phyloP scores from a whole-genome alignment of 2,797 vertebrate species.

The Xiphorhynchus erythropygius region DNA sequence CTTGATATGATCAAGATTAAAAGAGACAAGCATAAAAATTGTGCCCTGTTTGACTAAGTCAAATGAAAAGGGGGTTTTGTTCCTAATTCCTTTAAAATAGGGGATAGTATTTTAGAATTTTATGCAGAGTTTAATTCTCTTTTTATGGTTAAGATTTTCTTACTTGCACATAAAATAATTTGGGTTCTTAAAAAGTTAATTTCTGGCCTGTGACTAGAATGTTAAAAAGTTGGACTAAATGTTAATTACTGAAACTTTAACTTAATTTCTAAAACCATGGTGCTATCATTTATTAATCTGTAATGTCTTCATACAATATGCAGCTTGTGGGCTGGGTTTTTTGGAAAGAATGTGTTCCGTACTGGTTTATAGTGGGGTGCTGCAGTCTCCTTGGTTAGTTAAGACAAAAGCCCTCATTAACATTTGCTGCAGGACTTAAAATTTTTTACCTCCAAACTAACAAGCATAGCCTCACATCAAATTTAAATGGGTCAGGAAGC shows the following conservation, averaged over 20 bases:
- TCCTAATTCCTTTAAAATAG: conserved; percentile 89
- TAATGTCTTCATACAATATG: conserved; percentile 89
- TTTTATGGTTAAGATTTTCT: conserved; percentile 94
- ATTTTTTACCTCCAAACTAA: conserved; percentile 86
- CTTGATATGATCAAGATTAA: conserved; percentile 94
- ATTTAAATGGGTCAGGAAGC: conserved; percentile 79
- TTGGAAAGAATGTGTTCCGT: conserved; percentile 81
- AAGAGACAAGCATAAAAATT: conserved; percentile 81
- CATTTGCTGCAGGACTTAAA: conserved; percentile 86
- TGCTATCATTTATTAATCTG: conserved; percentile 94
- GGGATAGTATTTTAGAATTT: conserved; percentile 91
- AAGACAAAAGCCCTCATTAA: conserved; percentile 84
- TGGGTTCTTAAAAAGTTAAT: conserved; percentile 89
- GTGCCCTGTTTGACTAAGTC: conserved; percentile 86
- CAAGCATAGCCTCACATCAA: conserved; percentile 80
- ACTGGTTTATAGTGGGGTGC: conserved; percentile 78
- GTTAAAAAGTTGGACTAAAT: conserved; percentile 89
- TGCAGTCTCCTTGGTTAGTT: conserved; percentile 85
- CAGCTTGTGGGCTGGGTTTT: conserved; percentile 82
- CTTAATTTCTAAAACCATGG: conserved; percentile 92
- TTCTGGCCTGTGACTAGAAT: conserved; percentile 98
- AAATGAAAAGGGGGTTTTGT: conserved; percentile 86
- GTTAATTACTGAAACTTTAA: conserved; percentile 94
- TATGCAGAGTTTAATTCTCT: conserved; percentile 90
- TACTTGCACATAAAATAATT: conserved; percentile 96